Conservation (phyloP, 1,140 invertebrate genomes). For the Caenorhabditis remanei region DNA sequence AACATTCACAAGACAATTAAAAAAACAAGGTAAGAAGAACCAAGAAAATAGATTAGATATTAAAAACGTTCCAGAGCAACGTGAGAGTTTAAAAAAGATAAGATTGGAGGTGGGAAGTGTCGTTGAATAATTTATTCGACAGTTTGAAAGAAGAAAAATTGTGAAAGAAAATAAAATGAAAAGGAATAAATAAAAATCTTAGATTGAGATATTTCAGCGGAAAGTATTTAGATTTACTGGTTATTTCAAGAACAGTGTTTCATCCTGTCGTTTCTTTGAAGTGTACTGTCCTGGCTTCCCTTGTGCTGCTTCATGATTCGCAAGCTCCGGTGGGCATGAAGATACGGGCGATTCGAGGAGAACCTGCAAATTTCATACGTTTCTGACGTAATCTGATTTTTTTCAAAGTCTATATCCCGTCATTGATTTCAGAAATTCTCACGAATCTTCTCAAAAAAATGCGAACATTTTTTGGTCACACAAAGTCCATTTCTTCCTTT, state of each 20-base stretch:
- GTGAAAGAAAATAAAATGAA: background rate
- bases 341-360: conserved; percentile 91
- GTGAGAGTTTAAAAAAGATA: background rate
- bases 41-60: background rate
- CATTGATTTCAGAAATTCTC: too few species aligned
- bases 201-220: too few species aligned
- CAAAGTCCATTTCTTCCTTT: background rate
- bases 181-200: background rate
- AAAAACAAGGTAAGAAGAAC: background rate
- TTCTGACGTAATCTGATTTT: background rate
- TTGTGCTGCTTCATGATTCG: conserved; percentile 98
- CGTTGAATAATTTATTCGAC: background rate
- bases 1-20: background rate
- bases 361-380: conserved; percentile 78
- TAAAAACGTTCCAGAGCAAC: background rate
- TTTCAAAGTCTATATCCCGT: too few species aligned
- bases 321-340: conserved; percentile 93
- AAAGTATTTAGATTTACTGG: background rate
- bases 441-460: background rate
- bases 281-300: conserved; percentile 92
- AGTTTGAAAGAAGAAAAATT: background rate
- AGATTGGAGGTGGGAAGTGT: background rate
- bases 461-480: background rate
- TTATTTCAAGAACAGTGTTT: conserved; percentile 80
- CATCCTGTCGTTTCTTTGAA: conserved; percentile 90